Base-by-base conservation (phyloP, 2,113 vertebrate species). In the Apodemus sylvaticus region DNA sequence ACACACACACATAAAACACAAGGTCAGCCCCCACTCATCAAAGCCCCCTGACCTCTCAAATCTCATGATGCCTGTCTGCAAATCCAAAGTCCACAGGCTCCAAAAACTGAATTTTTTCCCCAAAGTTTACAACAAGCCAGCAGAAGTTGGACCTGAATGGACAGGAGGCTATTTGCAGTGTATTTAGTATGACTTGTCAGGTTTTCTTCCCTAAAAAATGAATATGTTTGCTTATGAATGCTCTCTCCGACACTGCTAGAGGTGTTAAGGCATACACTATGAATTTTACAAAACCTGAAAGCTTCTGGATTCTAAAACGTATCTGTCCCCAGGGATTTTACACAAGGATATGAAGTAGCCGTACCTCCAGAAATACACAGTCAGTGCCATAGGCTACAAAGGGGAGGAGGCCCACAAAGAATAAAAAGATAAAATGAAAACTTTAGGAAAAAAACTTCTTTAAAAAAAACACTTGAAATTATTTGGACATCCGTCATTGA, bases 241-340 rank as follows among this genome's bases (percentile, higher is more conserved):
- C 31, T 73, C 86, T 60, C 74, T 62, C 39, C 81, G 29, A 60
- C 34, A 45, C 55, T 51, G 13, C 86, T 86, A 60, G 55, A 55
- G 68, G 73, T 82, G 42, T 86, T 62, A 73, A 78, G 77, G 51
- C 53, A 78, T 12, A 70, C 14, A 31, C 5, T 20, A 17, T 26
- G 60, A 36, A 64, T 10, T 93, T 96, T 85, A 66, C 70, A 86
- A 88, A 97, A 90, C 71, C 58, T 68, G 90, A 90, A 85, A 85
- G 86, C 90, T 86, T 94, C 53, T 85, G 36, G 73, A 81, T 91
- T 86, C 86, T 85, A 16, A 87, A 86, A 89, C 45, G 26, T 14
- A 86, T 86, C 71, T 92, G 42, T 79, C 45, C 36, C 42, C 70
- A 39, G 36, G 24, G 29, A 12, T 36, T 73, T 88, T n/a, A 8